Percentiles rank a stretch among this genome's conserved stretches.
Conservation (phyloP, 2,113 vertebrate genomes). For the Holacanthus passer region DNA sequence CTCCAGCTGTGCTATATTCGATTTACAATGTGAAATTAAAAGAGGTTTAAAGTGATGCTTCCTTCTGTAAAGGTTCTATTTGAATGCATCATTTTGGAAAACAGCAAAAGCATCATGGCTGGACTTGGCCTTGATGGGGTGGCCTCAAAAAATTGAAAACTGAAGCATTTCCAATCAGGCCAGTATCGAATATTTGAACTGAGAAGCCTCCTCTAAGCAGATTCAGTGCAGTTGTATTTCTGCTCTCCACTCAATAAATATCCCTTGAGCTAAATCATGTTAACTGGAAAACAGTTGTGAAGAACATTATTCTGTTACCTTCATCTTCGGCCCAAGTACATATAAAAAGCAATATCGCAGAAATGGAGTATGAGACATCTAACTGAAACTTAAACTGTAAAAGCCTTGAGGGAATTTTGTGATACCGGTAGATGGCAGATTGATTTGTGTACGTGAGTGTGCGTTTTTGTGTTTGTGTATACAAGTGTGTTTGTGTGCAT, state of each 20-base stretch:
- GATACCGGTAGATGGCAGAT: background rate
- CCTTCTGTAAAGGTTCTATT: too few relatives aligned
- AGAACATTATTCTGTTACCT: slow-evolving; percentile 5
- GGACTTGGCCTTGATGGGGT: background rate
- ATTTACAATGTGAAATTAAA: background rate
- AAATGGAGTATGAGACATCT: background rate
- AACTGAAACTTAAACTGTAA: background rate
- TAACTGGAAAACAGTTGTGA: background rate
- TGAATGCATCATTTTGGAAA: slow-evolving; percentile 7
- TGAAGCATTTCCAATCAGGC: slow-evolving; percentile 19
- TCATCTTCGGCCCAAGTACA: background rate
- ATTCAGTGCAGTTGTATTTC: slow-evolving; percentile 27
- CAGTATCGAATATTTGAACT: background rate
- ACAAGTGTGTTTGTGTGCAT: slow-evolving; percentile 6
- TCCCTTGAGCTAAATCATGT: background rate
- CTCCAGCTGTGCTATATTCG: background rate
- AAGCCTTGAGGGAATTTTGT: slow-evolving; percentile 14
- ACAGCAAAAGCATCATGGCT: background rate
- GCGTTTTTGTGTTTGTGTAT: slow-evolving; percentile 21
- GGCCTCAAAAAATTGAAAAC: slow-evolving; percentile 9
- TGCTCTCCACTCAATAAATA: slow-evolving; percentile 23
- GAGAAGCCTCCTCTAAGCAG: background rate
- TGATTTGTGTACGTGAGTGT: slow-evolving; percentile 19
- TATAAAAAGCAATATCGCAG: slow-evolving; percentile 6
- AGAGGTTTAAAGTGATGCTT: background rate